Evolutionary conservation across 2,888 invertebrate genomes (phyloP), one percentile per base, ranked within the genome.

Genomic region (Cephus sareptanus): DNA sequence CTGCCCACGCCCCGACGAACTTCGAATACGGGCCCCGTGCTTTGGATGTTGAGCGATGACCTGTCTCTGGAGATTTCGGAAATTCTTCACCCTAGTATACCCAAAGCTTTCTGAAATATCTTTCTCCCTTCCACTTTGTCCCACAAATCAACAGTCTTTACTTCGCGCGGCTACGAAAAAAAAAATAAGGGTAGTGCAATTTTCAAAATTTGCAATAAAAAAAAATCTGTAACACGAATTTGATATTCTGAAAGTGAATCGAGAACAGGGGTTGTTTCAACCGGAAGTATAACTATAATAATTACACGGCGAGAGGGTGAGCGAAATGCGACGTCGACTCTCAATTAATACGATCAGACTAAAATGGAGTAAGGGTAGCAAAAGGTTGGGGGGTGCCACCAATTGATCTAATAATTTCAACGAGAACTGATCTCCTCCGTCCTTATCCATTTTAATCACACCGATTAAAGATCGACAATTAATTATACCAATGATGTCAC

Each of bases 41-140:
- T 82, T 82, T 81, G 84, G 83, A 83, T 83, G 82, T 85, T 86
- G 85, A 85, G 82, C 81, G 85, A 85, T 85, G 84, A 81, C 81
- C 75, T 77, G 80, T 83, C 86, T 82, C 86, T 74, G 74, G 86
- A 83, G 85, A 84, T 82, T 80, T 79, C 79, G 74, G 73, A 76
- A 80, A 83, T 79, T 82, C 82, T 71, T 15, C 71, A 34, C 12
- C 77, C 76, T 77, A 75, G 75, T 79, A 79, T 70, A 76, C 73
- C 80, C 81, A 34, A 70, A 70, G 71, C 76, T 74, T 40, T 74
- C 35, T 37, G 68, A 34, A 79, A 77, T 31, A 71, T 69, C 75
- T 76, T 70, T 33, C 35, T 12, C 11, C 73, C 77, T 69, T 77
- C 56, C 69, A 2, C 23, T 23, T 9, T 23, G 40, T 56, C 23